Conservation (phyloP, 2,113 vertebrate species). For the Oxygymnocypris stewartii region DNA sequence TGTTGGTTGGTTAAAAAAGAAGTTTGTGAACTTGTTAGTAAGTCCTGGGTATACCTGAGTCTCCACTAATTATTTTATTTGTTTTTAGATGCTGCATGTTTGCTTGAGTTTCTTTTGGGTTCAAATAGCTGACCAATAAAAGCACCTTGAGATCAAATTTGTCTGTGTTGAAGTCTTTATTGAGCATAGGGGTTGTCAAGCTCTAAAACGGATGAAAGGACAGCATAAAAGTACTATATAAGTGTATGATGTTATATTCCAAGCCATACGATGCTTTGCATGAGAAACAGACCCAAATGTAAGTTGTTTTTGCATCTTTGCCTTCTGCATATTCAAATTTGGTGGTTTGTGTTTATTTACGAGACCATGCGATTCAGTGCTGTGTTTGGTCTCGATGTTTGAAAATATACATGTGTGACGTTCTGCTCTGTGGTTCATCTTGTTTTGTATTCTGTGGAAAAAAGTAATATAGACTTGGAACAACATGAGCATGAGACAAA, state of each 20-base stretch:
- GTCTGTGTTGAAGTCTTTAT: slow-evolving; percentile 8
- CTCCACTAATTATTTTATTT: not conserved
- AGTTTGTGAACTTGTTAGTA: not conserved
- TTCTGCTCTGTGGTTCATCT: no score
- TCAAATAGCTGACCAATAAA: slow-evolving; percentile 26
- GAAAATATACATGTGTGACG: no score
- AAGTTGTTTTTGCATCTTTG: not conserved
- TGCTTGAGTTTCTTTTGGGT: not conserved
- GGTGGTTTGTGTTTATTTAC: no score
- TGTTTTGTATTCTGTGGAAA: no score
- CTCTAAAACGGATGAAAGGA: not conserved
- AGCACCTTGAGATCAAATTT: not conserved
- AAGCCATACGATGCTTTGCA: not conserved
- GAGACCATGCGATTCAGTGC: no score
- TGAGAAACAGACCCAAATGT: not conserved
- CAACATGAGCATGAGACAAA: not conserved
- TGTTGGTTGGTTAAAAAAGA: not conserved
- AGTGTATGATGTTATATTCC: not conserved
- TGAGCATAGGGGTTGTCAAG: not conserved
- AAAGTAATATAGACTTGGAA: no score
- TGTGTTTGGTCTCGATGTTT: no score
- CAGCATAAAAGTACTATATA: not conserved
- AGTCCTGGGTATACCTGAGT: not conserved
- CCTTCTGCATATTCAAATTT: no score
- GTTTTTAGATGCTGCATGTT: slow-evolving; percentile 20